A percentile compares a stretch with the other conserved stretches of the same genome.
phyloP scores from a whole-genome alignment of 2,113 vertebrate species.

The Alethe castanea region DNA sequence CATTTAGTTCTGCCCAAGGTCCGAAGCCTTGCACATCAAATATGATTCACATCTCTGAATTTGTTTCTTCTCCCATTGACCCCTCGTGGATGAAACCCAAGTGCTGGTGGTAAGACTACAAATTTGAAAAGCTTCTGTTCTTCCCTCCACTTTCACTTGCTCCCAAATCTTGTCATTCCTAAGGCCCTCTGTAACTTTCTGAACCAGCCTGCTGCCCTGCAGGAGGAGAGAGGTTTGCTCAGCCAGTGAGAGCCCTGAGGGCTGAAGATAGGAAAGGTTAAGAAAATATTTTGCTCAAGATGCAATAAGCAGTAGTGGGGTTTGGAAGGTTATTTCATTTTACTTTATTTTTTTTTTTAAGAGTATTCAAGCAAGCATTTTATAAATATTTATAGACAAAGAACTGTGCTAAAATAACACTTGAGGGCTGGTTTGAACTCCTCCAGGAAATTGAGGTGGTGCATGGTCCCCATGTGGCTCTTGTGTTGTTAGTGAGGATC shows the following conservation, averaged over 20 bases:
- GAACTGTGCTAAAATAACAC: not conserved
- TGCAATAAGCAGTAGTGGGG: not conserved
- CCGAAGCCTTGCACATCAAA: not conserved
- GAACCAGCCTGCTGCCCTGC: not conserved
- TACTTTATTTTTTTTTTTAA: not conserved
- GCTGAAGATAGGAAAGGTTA: not conserved
- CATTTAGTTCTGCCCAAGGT: not conserved
- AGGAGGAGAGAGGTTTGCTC: not conserved
- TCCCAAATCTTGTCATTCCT: not conserved
- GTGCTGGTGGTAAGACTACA: not conserved
- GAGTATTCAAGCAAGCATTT: not conserved
- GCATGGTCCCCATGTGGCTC: not conserved
- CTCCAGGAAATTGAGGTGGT: not conserved
- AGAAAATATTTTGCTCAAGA: not conserved
- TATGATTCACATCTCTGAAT: not conserved
- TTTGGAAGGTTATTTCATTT: not conserved
- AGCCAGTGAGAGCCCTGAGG: not conserved
- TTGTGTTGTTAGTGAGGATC: not conserved
- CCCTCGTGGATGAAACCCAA: not conserved
- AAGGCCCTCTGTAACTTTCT: not conserved
- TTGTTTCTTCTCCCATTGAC: not conserved
- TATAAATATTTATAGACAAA: not conserved
- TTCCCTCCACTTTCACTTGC: not conserved
- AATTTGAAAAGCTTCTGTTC: not conserved
- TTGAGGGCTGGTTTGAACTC: not conserved